Base-by-base conservation (phyloP, 64 coral and sea anemone genomes). In the Actinia tenebrosa region DNA sequence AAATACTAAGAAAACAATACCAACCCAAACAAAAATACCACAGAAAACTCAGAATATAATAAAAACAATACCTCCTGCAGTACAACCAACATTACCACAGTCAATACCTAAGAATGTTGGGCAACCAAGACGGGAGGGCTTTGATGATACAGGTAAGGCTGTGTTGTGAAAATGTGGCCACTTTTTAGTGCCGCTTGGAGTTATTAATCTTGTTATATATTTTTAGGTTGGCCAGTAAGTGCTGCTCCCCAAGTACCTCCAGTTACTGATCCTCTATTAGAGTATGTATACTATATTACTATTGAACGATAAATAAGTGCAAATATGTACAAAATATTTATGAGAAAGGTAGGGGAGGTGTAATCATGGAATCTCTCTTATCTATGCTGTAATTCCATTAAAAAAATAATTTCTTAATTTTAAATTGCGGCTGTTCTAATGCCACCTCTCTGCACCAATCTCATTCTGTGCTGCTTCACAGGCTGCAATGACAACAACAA, bases 11-110 rank as follows among this genome's bases (percentile, higher is more conserved):
- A 55, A 59, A 18, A 44, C 50, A 85, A 62, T 55, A 83, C 45
- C 80, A 83, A 83, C 80, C 17, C 45, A 52, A 42, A 85, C 83
- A 59, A 85, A 59, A 59, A 85, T 64, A 85, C 53, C 83, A 63
- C 53, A 59, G 60, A 62, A 56, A 71, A 68, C 68, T 68, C 58
- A 43, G 56, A 62, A 63, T 85, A 85, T 16, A 19, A 62, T 62
- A 50, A 7, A 44, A 27, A 82, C 23, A 26, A 56, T 83, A 75
- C 69, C 69, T 22, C 0, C 63, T 30, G 11, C 69, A 75, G 23
- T 10, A 43, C 69, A 75, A 75, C 25, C 69, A 30, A 75, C 69
- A 42, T 18, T 42, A 42, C 69, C 69, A 75, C 69, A 75, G 27
- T 30, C 69, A 75, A 30, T 75, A 75, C n/a, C 69, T 15, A 26